A percentile compares a stretch with the other conserved stretches of the same genome.
Conservation (phyloP, 2,113 vertebrate species). For the Hiodon alosoides region DNA sequence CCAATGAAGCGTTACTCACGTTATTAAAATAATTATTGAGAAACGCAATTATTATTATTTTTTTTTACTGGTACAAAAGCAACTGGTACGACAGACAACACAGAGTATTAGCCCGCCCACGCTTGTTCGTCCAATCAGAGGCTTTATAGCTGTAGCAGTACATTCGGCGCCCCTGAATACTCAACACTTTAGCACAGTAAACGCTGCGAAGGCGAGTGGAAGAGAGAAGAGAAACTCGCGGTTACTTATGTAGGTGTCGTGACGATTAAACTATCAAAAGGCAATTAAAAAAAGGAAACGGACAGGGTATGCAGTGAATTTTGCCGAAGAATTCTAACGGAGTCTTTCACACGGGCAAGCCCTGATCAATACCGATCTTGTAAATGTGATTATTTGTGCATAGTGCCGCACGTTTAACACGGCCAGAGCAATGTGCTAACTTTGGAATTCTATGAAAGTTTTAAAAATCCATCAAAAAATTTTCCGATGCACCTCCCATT, state of each 20-base stretch:
- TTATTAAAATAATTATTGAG: too few relatives aligned
- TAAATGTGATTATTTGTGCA: conserved; percentile 11
- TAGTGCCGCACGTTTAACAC: neutral
- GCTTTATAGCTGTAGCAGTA: too few relatives aligned
- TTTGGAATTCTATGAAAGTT: conserved; percentile 33
- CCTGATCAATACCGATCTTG: conserved; percentile 1
- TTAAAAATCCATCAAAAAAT: conserved; percentile 3
- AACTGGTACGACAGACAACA: too few relatives aligned
- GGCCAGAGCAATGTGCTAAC: neutral
- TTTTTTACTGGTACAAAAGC: too few relatives aligned
- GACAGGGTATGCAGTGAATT: neutral
- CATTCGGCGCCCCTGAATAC: neutral
- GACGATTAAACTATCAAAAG: conserved; percentile 15
- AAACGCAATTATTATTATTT: too few relatives aligned
- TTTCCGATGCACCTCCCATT: conserved; percentile 46
- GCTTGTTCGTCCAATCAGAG: too few relatives aligned
- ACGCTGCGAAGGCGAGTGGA: neutral
- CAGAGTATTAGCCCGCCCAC: too few relatives aligned
- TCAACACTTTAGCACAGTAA: conserved; percentile 9
- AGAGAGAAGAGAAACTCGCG: conserved; percentile 15
- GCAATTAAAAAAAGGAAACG: neutral
- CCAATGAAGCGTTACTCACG: too few relatives aligned
- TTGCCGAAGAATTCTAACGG: conserved; percentile 12
- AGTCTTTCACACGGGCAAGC: neutral
- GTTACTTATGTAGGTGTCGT: conserved; percentile 3